Conservation (phyloP, 2,113 vertebrate species). For the Chlorodrepanis virens region DNA sequence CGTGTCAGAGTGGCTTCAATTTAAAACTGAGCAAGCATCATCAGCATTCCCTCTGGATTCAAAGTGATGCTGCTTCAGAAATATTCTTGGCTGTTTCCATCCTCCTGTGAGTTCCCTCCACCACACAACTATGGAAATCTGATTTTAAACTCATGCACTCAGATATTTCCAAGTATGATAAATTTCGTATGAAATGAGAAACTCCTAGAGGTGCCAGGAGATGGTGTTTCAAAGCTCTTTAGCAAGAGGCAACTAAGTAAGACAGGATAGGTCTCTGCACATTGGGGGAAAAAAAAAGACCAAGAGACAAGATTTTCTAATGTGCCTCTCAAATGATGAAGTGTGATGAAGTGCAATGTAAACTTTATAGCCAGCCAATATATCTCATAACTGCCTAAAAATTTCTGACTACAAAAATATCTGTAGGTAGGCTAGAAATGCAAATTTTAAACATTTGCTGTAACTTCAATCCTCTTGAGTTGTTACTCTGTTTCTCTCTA, state of each 20-base stretch:
- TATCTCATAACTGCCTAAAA: background rate
- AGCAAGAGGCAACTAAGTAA: background rate
- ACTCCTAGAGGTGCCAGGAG: background rate
- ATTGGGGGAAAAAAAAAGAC: rapidly evolving
- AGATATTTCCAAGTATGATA: background rate
- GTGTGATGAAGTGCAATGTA: background rate
- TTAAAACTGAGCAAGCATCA: background rate
- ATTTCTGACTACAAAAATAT: background rate
- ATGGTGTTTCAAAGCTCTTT: background rate
- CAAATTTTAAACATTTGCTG: background rate
- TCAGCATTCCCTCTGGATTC: background rate
- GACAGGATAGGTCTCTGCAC: background rate
- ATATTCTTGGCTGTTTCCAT: background rate
- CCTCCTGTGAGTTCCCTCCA: background rate
- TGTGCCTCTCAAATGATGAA: background rate
- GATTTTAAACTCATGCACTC: background rate
- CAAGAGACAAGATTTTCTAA: background rate
- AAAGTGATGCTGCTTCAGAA: background rate
- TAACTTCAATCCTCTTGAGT: background rate
- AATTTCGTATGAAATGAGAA: background rate
- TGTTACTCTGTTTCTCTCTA: background rate
- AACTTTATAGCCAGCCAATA: background rate
- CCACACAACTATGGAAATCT: background rate
- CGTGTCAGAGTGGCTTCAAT: background rate
- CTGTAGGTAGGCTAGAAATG: background rate